A percentile compares a stretch with the other conserved stretches of the same genome.
Evolutionary conservation across 1,140 invertebrate genomes (phyloP).

Genomic region (Proctacanthus coquilletti): DNA sequence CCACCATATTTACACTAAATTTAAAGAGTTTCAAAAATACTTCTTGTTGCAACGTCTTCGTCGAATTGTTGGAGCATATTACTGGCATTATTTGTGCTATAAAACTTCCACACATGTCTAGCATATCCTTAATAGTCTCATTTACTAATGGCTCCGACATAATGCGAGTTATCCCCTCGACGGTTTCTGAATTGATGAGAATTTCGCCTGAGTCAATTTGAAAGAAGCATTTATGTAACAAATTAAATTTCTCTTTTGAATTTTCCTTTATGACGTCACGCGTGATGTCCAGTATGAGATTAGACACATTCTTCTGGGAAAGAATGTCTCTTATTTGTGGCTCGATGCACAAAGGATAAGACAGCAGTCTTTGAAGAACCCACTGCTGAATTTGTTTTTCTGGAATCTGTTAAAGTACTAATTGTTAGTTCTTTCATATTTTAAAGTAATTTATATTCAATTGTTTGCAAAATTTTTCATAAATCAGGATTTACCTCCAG

Average conservation of each 20-base stretch:
- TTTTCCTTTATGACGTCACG: constrained; percentile 28
- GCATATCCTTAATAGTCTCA: constrained; percentile 13
- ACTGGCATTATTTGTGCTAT: constrained; percentile 33
- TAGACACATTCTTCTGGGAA: constrained; percentile 22
- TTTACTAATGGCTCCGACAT: constrained; percentile 23
- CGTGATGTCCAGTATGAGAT: constrained; percentile 28
- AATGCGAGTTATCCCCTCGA: constrained; percentile 33
- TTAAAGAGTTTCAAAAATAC: constrained; percentile 32
- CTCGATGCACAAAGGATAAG: constrained; percentile 33
- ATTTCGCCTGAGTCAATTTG: constrained; percentile 26
- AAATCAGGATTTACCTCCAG: constrained; percentile 32
- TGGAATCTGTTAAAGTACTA: constrained; percentile 9
- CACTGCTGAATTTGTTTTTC: constrained; percentile 20
- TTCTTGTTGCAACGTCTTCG: constrained; percentile 17
- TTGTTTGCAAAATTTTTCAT: too few species aligned
- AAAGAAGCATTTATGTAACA: constrained; percentile 31
- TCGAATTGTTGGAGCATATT: constrained; percentile 27
- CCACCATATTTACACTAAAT: constrained; percentile 25
- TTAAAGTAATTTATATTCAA: too few species aligned
- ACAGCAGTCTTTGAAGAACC: constrained; percentile 32
- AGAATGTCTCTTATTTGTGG: constrained; percentile 36
- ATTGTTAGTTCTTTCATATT: too few species aligned
- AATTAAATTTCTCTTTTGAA: constrained; percentile 27
- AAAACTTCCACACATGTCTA: constrained; percentile 34
- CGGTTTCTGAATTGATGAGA: constrained; percentile 33